phyloP scores from a whole-genome alignment of 1,140 invertebrate species.

The Anastrepha obliqua region DNA sequence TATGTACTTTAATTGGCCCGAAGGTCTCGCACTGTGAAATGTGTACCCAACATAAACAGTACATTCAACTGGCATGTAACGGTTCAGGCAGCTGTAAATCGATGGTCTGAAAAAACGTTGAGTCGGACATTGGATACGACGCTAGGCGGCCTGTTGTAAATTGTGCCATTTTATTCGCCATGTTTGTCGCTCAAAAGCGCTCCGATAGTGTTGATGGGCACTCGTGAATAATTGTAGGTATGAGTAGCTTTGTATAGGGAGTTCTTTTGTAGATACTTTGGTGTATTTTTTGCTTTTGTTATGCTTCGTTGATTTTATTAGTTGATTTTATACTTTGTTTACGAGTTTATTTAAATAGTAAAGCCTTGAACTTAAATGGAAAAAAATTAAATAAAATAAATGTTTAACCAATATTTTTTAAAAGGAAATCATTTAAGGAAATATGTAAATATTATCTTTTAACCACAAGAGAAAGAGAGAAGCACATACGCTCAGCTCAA shows the following conservation, averaged over 20 bases:
- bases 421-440: too few species aligned
- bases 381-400: too few species aligned
- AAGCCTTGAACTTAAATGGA: too few species aligned
- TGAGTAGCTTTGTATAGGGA: neutral
- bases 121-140: neutral
- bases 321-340: neutral
- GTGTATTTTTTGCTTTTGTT: neutral
- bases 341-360: neutral
- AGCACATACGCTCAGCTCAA: too few species aligned
- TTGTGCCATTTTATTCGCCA: neutral
- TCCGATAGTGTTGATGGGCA: neutral
- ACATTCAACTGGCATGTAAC: conserved; percentile 20
- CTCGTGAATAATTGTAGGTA: neutral
- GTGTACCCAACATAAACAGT: neutral
- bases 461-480: too few species aligned
- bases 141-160: neutral
- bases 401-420: too few species aligned
- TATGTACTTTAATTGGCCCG: neutral
- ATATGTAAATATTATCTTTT: too few species aligned
- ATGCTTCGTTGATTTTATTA: neutral
- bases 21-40: neutral
- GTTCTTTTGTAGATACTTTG: neutral
- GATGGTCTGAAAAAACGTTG: neutral
- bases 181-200: neutral
- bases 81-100: neutral